phyloP scores from a whole-genome alignment of 2,888 invertebrate genomes.

The Parthenolecanium corni region DNA sequence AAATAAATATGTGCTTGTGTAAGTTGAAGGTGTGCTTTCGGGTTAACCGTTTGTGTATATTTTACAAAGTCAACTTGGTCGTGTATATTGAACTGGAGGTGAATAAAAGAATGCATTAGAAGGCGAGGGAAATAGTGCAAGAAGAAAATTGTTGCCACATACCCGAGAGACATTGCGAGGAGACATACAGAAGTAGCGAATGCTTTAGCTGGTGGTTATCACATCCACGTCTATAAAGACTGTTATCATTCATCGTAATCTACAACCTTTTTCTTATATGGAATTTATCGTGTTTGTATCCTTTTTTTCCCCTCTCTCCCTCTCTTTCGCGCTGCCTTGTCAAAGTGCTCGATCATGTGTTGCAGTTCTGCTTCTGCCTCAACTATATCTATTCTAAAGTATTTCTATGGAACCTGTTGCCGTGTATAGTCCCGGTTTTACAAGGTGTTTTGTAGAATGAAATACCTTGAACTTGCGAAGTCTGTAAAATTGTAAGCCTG shows the following conservation, averaged over 20 bases:
- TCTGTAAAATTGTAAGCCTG: no score
- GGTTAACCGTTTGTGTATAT: not conserved
- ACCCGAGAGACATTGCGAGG: no score
- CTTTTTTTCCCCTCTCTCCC: not conserved
- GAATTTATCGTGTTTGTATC: slow-evolving; percentile 20
- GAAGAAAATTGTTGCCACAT: not conserved
- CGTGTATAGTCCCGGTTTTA: no score
- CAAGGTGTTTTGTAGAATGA: no score
- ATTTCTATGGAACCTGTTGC: no score
- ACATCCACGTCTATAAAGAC: slow-evolving; percentile 10
- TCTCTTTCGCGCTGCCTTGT: no score
- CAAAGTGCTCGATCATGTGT: no score
- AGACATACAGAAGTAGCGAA: not conserved
- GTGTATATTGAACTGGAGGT: not conserved
- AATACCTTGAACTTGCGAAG: no score
- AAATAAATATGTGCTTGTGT: not conserved
- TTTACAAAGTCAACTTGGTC: not conserved
- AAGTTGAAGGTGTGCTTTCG: not conserved
- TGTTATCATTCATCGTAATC: slow-evolving; percentile 24
- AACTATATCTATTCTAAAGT: no score
- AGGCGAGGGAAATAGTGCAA: not conserved
- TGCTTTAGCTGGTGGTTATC: not conserved
- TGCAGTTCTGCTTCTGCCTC: no score
- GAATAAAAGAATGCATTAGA: not conserved
- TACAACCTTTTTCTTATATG: slow-evolving; percentile 11